Evolutionary conservation across 2,888 invertebrate genomes (phyloP), one percentile per base, ranked within the genome.

Genomic region (Agrilus cyanescens): DNA sequence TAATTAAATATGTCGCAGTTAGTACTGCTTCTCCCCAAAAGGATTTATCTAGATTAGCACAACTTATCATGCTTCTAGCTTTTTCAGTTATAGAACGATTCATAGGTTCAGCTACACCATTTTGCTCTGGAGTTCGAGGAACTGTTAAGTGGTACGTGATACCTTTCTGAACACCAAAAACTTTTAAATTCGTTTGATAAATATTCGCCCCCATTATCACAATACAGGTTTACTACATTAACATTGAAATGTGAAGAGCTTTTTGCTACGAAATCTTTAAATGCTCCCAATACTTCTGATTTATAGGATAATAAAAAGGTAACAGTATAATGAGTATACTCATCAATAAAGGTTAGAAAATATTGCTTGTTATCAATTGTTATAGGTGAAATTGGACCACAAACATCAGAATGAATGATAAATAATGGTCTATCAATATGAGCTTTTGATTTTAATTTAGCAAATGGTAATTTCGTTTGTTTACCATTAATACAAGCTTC

Each of bases 41-140:
- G 4, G 4, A 2, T 38, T 44, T 38, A 49, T 57, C 54, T 30
- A 54, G 50, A 30, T 57, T 57, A 35, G 58, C 58, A 36, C 32
- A 15, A 18, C 36, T n/a, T 12, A 44, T 34, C 37, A n/a, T n/a
- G 7, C 38, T 33, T 33, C 41, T 12, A 29, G 37, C 45, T 32
- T 31, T 39, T 32, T 47, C 39, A 13, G 38, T 40, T 16, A 45
- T 14, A 4, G 45, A 43, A 30, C 40, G 30, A 32, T 41, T 40
- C 36, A 46, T 31, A 20, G 44, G 34, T 34, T 48, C 48, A 32
- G 43, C 41, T 33, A 46, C 41, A 13, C 41, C 41, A 37, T 48
- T 43, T 38, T 45, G 41, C 25, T 47, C 34, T 15, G 48, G 43
- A 8, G 32, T 50, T 13, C 32, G 15, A 4, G 41, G 37, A 12